Evolutionary conservation across 1,140 invertebrate genomes (phyloP).

Genomic region (Neodiprion virginianus): DNA sequence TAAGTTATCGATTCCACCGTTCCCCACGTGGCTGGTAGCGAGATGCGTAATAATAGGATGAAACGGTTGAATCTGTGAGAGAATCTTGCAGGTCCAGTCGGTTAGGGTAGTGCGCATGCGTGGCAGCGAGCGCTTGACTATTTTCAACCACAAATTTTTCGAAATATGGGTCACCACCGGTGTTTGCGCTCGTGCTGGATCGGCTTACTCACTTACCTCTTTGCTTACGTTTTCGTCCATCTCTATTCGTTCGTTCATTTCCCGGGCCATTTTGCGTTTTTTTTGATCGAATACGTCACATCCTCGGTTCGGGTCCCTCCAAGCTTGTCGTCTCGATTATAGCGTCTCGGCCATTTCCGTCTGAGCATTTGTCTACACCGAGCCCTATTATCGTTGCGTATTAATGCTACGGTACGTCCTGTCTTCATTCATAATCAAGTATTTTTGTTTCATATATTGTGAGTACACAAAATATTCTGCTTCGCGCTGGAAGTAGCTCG

Average conservation of each 20-base stretch:
- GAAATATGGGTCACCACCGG: slow-evolving; percentile 53
- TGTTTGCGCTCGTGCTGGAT: background rate
- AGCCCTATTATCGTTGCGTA: too few species aligned
- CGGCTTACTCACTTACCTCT: background rate
- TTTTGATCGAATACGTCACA: too few species aligned
- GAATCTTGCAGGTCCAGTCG: background rate
- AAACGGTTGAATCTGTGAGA: background rate
- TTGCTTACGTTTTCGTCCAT: background rate
- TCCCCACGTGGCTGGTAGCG: background rate
- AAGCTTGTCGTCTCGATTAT: too few species aligned
- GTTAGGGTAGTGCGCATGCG: background rate
- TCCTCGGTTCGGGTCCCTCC: too few species aligned
- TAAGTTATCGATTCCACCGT: too few species aligned
- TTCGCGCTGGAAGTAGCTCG: background rate
- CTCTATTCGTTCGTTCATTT: background rate
- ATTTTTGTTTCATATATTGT: too few species aligned
- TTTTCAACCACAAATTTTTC: slow-evolving; percentile 56
- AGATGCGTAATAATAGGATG: background rate
- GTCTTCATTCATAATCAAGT: too few species aligned
- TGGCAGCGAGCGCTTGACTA: slow-evolving; percentile 38
- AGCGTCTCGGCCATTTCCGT: too few species aligned
- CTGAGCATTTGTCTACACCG: too few species aligned
- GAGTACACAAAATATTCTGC: too few species aligned
- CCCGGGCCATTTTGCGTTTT: background rate
- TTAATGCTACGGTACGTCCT: too few species aligned